Conservation (phyloP, 2,888 invertebrate species). For the Rosalia funebris region DNA sequence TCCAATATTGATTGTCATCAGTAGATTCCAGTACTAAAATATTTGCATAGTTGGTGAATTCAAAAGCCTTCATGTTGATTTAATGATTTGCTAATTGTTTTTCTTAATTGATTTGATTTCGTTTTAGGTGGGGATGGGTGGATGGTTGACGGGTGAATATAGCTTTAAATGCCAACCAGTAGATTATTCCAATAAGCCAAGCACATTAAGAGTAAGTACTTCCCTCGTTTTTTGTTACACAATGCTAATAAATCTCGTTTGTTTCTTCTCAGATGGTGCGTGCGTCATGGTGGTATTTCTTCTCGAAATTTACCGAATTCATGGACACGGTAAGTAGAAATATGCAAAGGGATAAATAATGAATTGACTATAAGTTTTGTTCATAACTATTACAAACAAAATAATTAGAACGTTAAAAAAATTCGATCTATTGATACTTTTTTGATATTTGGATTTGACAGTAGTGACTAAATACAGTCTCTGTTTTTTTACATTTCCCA, state of each 20-base stretch:
- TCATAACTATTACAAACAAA: too few species aligned
- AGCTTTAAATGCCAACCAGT: slow-evolving; percentile 96
- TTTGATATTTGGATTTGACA: too few species aligned
- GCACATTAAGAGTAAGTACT: slow-evolving; percentile 88
- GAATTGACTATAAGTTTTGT: too few species aligned
- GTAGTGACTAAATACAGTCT: too few species aligned
- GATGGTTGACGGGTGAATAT: slow-evolving; percentile 96
- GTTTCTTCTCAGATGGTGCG: slow-evolving; percentile 82
- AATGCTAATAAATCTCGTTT: neutral
- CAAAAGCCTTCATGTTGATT: too few species aligned
- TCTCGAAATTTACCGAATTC: slow-evolving; percentile 96
- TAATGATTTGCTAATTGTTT: neutral
- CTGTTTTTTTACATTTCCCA: too few species aligned
- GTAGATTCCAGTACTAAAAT: too few species aligned
- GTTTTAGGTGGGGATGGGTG: slow-evolving; percentile 84
- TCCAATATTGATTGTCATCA: too few species aligned
- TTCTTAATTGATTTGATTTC: slow-evolving; percentile 14
- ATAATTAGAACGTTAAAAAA: too few species aligned
- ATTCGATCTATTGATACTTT: too few species aligned
- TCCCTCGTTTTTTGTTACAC: neutral
- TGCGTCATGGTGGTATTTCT: slow-evolving; percentile 96
- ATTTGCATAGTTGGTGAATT: neutral
- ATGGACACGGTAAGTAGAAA: slow-evolving; percentile 92
- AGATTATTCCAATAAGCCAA: slow-evolving; percentile 91
- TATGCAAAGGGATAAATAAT: too few species aligned